Evolutionary conservation across 2,797 vertebrate genomes (phyloP).

Genomic region (Borostomias antarcticus): DNA sequence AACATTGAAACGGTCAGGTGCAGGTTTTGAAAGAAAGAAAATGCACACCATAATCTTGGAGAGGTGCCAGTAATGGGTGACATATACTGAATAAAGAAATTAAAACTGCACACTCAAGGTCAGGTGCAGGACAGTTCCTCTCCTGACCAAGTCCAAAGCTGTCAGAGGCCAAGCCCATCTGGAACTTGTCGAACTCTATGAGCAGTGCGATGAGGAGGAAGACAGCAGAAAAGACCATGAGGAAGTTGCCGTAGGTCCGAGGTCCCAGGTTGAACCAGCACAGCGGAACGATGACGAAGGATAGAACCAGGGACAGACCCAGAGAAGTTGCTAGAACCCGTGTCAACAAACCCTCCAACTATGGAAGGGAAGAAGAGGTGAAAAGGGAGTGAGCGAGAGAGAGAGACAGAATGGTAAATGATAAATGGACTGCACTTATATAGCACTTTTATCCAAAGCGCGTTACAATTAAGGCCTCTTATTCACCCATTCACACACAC

Average conservation of each 20-base stretch:
- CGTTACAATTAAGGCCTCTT: no score
- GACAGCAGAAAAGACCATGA: conserved; percentile 83
- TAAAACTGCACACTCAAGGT: no score
- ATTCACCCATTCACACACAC: no score
- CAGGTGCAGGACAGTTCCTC: neutral
- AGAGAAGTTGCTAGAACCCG: conserved; percentile 89
- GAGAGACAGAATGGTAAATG: no score
- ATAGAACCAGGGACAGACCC: conserved; percentile 88
- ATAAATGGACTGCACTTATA: no score
- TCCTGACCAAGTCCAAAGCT: conserved; percentile 26
- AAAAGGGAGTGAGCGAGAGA: neutral
- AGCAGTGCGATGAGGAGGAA: conserved; percentile 90
- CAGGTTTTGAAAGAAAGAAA: no score
- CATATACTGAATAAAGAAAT: no score
- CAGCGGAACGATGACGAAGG: conserved; percentile 84
- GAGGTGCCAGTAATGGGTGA: no score
- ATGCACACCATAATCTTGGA: no score
- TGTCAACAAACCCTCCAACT: conserved; percentile 88
- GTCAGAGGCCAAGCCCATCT: no score
- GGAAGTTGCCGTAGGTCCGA: conserved; percentile 79
- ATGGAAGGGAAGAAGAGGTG: conserved; percentile 46
- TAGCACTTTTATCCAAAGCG: no score
- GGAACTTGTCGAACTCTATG: conserved; percentile 85
- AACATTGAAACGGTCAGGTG: no score
- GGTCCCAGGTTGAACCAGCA: conserved; percentile 86